phyloP scores from a whole-genome alignment of 2,797 vertebrate species.

The Brotula barbata region DNA sequence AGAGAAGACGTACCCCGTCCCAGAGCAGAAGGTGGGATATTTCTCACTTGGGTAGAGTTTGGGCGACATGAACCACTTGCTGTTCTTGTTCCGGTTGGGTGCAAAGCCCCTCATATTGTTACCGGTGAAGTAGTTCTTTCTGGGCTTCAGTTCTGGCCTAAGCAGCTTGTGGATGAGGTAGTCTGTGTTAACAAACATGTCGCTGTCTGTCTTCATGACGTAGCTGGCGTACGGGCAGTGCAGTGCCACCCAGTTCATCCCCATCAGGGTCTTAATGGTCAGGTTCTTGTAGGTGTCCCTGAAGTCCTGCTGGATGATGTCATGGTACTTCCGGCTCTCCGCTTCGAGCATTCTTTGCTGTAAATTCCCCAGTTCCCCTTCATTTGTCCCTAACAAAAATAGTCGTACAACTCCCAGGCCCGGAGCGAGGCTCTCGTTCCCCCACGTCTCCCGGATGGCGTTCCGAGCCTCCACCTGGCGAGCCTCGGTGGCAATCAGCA shows the following conservation, averaged over 20 bases:
- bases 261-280: constrained; percentile 97
- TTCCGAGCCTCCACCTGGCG: constrained; percentile 88
- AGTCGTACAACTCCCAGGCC: constrained; percentile 83
- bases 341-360: constrained; percentile 84
- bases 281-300: constrained; percentile 94
- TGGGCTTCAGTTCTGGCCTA: constrained; percentile 83
- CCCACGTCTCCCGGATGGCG: constrained; percentile 96
- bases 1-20: constrained; percentile 97
- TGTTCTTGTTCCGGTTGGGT: constrained; percentile 92
- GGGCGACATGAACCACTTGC: constrained; percentile 97
- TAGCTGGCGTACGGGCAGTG: constrained; percentile 87
- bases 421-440: constrained; percentile 85
- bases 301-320: constrained; percentile 96
- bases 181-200: constrained; percentile 98
- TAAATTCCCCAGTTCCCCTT: constrained; percentile 68
- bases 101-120: constrained; percentile 90
- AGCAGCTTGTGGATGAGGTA: constrained; percentile 92
- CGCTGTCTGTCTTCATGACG: constrained; percentile 98
- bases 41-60: constrained; percentile 88
- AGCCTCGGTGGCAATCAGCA: constrained; percentile 90
- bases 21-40: constrained; percentile 98
- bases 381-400: constrained; percentile 87
- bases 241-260: constrained; percentile 95
- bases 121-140: constrained; percentile 91
- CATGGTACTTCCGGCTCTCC: constrained; percentile 87